Evolutionary conservation across 2,888 invertebrate genomes (phyloP), one percentile per base, ranked within the genome.

Genomic region (Venusia cambrica): DNA sequence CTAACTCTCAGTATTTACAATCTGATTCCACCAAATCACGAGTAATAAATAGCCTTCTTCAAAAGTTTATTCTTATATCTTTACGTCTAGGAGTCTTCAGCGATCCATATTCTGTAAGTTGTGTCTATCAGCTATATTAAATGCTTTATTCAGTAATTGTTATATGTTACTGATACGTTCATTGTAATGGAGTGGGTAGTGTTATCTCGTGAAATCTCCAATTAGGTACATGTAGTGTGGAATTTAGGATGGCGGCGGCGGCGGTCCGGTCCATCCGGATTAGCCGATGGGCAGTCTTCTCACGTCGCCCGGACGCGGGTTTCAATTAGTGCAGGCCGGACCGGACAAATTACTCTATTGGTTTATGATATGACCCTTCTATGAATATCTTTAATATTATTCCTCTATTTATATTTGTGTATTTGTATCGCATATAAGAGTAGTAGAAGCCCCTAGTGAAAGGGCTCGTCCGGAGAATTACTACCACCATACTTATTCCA

Each of bases 151-250:
- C 14, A 28, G 22, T 31, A 25, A 28, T 16, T 7, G 5, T 6
- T 33, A 15, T 28, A 19, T 34, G 34, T 37, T 43, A 37, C 24
- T 18, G 33, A 20, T 38, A 57, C 60, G 55, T 60, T 51, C 48
- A 54, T 52, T 50, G 57, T 73, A 76, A 79, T 76, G 65, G 68
- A 72, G 72, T 65, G 64, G n/a, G 69, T 70, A 69, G 80, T 77
- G 81, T 72, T 84, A 85, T 84, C 83, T 81, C 72, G 84, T 71
- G 74, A 83, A 81, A 85, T 80, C 80, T 81, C 75, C 73, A 79
- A 83, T 83, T 79, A 79, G 68, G 66, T 69, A 64, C 39, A 30
- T 43, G 48, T 42, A 48, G 54, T 53, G 54, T 49, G 49, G 48
- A 46, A 44, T 44, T 35, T 35, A 16, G 38, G 31, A 51, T 53